Base-by-base conservation (phyloP, 2,888 invertebrate species). In the Ormyrus rosae region DNA sequence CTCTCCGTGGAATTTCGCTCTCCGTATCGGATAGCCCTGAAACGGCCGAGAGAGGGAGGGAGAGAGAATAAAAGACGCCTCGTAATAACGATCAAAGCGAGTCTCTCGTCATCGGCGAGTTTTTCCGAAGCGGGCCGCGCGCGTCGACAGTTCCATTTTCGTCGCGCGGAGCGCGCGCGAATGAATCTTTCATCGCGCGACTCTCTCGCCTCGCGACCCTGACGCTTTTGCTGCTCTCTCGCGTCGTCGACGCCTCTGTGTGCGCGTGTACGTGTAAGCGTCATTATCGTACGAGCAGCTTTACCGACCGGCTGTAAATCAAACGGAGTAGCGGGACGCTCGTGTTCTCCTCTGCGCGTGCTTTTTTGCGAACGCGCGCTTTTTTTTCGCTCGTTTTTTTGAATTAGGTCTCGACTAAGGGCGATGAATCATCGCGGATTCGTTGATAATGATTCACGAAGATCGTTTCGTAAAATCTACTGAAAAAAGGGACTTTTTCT, bases 101-200 rank as follows among this genome's bases (percentile, higher is more conserved):
- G 55, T 34, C 55, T 13, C 65, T 61, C 61, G 78, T 78, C 73
- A 73, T 74, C 64, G 69, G 51, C 84, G 70, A 86, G 82, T 86
- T 85, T 85, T 85, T 85, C 85, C 85, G 82, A 86, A 86, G 83
- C 82, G 80, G 78, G 81, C 81, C 75, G 61, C 53, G 5, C 46
- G 13, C 48, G 19, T 19, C 83, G 79, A 83, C 69, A 81, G 79
- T 75, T 67, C 85, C 85, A 85, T 86, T 87, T 87, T 87, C 83
- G 85, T 78, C 67, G 55, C 74, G 78, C 56, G 79, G 68, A 77
- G 80, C 65, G 60, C 65, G 60, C 51, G 76, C 84, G 61, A 84
- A 85, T 85, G 85, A 84, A 86, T 86, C 85, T 86, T 85, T 84
- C 85, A 86, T 85, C 80, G 84, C 73, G 78, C 82, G 78, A 48